phyloP scores from a whole-genome alignment of 1,140 invertebrate species.

The Drosophila pandora region DNA sequence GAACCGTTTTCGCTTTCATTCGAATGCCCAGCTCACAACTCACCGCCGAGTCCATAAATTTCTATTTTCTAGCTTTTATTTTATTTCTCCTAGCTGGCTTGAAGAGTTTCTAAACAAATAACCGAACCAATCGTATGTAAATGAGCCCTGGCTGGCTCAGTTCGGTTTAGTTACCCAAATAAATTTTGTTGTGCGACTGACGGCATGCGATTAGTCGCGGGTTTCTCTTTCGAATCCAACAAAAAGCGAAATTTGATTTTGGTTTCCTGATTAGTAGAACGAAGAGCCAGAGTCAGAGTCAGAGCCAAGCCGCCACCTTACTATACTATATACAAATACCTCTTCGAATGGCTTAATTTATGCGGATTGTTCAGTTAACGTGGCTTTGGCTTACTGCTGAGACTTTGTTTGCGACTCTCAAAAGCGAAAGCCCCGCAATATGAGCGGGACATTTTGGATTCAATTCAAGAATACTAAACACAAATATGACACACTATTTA shows the following conservation, averaged over 20 bases:
- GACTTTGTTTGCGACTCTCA: constrained; percentile 29
- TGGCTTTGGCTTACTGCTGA: constrained; percentile 48
- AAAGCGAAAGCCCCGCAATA: constrained; percentile 72
- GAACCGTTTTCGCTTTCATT: constrained; percentile 72
- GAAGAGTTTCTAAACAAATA: constrained; percentile 51
- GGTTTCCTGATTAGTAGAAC: constrained; percentile 79
- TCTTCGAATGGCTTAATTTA: constrained; percentile 61
- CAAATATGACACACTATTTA: constrained; percentile 39
- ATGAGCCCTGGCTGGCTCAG: constrained; percentile 48
- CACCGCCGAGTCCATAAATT: constrained; percentile 49
- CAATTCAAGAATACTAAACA: constrained; percentile 62
- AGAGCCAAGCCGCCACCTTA: constrained; percentile 17
- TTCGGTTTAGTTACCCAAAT: constrained; percentile 76
- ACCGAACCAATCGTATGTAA: constrained; percentile 75
- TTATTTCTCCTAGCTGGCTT: constrained; percentile 1
- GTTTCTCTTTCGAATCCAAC: constrained; percentile 75
- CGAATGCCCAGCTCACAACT: constrained; percentile 29
- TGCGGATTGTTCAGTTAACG: constrained; percentile 66
- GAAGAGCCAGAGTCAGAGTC: constrained; percentile 23
- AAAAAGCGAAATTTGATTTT: constrained; percentile 81
- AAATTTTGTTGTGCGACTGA: constrained; percentile 64
- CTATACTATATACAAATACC: constrained; percentile 14
- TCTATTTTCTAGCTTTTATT: constrained; percentile 48
- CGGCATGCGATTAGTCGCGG: constrained; percentile 73
- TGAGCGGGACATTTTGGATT: constrained; percentile 34